These are phyloP conservation scores for Podarcis cretensis DNA, from an alignment of 2,113 vertebrate genomes.

Conservation along the genomic window DNA sequence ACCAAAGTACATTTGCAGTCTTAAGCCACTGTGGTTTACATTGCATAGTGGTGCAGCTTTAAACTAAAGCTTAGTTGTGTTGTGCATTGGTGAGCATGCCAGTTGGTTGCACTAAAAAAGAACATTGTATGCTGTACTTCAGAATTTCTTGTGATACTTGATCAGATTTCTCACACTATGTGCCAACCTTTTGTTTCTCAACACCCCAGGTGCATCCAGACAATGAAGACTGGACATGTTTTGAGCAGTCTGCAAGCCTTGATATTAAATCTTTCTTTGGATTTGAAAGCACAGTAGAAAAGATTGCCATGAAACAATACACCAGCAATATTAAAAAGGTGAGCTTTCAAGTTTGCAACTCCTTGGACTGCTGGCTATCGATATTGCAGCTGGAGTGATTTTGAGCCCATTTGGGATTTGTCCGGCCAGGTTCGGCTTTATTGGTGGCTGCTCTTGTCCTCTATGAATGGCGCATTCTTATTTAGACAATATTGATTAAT, in stretches of 20 bases:
- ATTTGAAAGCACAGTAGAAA: slow-evolving; percentile 96
- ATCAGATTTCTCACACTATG: not conserved
- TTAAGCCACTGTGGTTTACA: not conserved
- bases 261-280: slow-evolving; percentile 99
- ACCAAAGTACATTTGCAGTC: not conserved
- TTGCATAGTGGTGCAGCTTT: not conserved
- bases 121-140: not conserved
- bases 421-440: not conserved
- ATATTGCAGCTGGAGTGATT: slow-evolving; percentile 16
- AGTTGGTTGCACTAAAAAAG: too few relatives aligned
- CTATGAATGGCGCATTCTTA: not conserved
- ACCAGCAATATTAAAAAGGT: slow-evolving; percentile 96
- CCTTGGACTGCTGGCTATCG: slow-evolving; percentile 12
- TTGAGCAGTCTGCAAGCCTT: slow-evolving; percentile 93
- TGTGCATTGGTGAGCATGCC: not conserved
- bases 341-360: slow-evolving; percentile 36
- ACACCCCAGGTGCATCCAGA: slow-evolving; percentile 91
- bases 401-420: not conserved
- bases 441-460: not conserved
- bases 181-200: slow-evolving; percentile 7
- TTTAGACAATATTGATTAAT: not conserved
- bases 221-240: slow-evolving; percentile 97
- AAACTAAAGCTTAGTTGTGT: not conserved
- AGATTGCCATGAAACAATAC: slow-evolving; percentile 97
- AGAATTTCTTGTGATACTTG: not conserved